Conservation (phyloP, 2,888 invertebrate genomes). For the Cybosia mesomella region DNA sequence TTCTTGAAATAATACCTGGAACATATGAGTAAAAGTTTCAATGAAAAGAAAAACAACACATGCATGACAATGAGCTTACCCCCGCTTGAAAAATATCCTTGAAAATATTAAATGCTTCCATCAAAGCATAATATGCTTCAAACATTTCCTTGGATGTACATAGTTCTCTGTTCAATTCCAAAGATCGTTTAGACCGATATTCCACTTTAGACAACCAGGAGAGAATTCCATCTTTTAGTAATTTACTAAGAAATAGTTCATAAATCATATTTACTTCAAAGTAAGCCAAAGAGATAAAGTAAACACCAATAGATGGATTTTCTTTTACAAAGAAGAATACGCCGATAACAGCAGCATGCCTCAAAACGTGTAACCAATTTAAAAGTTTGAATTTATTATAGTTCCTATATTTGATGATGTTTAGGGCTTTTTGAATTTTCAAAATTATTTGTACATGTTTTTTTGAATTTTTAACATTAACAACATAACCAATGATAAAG, state of each 20-base stretch:
- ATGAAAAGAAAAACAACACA: not conserved
- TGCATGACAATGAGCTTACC: not conserved
- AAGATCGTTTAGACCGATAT: not conserved
- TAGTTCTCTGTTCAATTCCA: constrained; percentile 4
- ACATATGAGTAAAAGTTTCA: not conserved
- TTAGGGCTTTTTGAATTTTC: constrained; percentile 22
- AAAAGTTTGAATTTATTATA: not conserved
- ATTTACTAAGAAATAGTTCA: not conserved
- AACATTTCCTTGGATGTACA: not conserved
- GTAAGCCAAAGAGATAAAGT: constrained; percentile 5
- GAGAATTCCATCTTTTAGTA: constrained; percentile 2
- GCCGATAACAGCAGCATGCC: not conserved
- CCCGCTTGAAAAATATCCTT: constrained; percentile 14
- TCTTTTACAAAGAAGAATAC: not conserved
- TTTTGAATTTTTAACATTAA: constrained; percentile 3
- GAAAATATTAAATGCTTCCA: constrained; percentile 16
- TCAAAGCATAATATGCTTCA: constrained; percentile 5
- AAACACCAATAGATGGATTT: not conserved
- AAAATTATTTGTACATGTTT: constrained; percentile 23
- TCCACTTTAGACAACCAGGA: not conserved
- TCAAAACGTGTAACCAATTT: constrained; percentile 9
- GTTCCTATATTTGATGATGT: constrained; percentile 12
- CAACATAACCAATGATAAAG: not conserved
- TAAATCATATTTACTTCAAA: constrained; percentile 15
- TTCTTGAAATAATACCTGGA: constrained; percentile 9